Evolutionary conservation across 1,140 invertebrate genomes (phyloP), one percentile per base, ranked within the genome.

Genomic region (Phthorimaea operculella): DNA sequence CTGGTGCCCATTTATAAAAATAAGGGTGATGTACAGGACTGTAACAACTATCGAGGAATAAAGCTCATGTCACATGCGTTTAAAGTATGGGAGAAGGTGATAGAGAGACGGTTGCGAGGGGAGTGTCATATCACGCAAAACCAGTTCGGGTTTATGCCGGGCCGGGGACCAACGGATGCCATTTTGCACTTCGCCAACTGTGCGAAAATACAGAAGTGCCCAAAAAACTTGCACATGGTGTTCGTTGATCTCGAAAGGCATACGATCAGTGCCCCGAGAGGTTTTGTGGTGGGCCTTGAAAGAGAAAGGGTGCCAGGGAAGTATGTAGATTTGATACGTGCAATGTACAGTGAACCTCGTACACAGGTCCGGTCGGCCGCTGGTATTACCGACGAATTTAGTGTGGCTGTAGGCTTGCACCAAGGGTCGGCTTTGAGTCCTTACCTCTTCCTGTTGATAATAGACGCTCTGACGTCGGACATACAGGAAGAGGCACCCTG

Each of bases 31-130:
- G 33, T 58, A 39, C 58, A 64, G 39, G 21, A 50, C 14, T 59
- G 55, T 42, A 58, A 48, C 16, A 60, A 54, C n/a, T 62, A 66
- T 47, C 12, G 55, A 44, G 57, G 57, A 56, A 62, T 66, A 64
- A 64, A 64, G 49, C 57, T 65, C 15, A 65, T 62, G 57, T 65
- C 59, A 57, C 57, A 65, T 50, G 60, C 17, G 52, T 62, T 66
- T 52, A 64, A 64, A 50, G 34, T 55, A 10, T 61, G 59, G 54
- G 57, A 61, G 12, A 58, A 58, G 34, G 34, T 58, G n/a, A 54
- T 55, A 55, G 62, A 9, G 49, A 21, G 48, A 50, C 17, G 48
- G 28, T 9, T 50, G 48, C 18, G 48, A 50, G 18, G 14, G 15
- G 48, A 50, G 48, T 28, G 48, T 50, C 4, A 48, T 4, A 48